These are phyloP conservation scores for Abrostola triplasia DNA, from an alignment of 2,888 invertebrate genomes.

Conservation along the genomic window DNA sequence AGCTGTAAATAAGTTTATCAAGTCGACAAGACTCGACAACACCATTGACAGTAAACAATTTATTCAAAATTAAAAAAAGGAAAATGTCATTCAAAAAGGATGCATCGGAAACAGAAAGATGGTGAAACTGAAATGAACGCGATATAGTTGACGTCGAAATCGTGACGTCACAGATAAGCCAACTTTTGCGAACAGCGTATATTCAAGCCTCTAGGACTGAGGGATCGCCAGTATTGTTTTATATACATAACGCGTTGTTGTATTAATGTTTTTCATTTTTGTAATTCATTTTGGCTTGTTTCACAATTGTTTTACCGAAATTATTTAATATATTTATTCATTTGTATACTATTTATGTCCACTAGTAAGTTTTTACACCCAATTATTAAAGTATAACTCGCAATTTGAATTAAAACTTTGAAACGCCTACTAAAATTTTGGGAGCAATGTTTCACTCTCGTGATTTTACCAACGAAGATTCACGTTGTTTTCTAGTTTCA, in stretches of 20 bases:
- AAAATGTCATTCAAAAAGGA: slow-evolving; percentile 46
- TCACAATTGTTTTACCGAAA: not conserved
- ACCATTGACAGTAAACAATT: slow-evolving; percentile 29
- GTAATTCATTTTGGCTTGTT: not conserved
- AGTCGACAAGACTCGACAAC: not conserved
- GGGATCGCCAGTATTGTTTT: slow-evolving; percentile 51
- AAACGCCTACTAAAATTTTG: not conserved
- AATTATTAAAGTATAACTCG: too few species aligned
- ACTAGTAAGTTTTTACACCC: too few species aligned
- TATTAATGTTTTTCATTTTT: slow-evolving; percentile 9
- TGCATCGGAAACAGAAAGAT: slow-evolving; percentile 53
- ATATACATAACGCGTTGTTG: slow-evolving; percentile 16
- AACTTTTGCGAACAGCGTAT: slow-evolving; percentile 59
- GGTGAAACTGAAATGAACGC: slow-evolving; percentile 49
- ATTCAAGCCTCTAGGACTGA: slow-evolving; percentile 26
- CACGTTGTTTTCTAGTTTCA: too few species aligned
- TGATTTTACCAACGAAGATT: too few species aligned
- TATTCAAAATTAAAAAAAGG: slow-evolving; percentile 32
- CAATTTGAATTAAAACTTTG: too few species aligned
- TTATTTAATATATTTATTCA: not conserved
- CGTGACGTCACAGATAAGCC: slow-evolving; percentile 60
- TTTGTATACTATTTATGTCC: not conserved
- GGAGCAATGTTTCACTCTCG: not conserved
- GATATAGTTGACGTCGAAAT: slow-evolving; percentile 50
- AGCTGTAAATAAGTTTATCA: not conserved